Evolutionary conservation across 2,113 vertebrate species (phyloP).

Genomic region (Malurus cyaneus): DNA sequence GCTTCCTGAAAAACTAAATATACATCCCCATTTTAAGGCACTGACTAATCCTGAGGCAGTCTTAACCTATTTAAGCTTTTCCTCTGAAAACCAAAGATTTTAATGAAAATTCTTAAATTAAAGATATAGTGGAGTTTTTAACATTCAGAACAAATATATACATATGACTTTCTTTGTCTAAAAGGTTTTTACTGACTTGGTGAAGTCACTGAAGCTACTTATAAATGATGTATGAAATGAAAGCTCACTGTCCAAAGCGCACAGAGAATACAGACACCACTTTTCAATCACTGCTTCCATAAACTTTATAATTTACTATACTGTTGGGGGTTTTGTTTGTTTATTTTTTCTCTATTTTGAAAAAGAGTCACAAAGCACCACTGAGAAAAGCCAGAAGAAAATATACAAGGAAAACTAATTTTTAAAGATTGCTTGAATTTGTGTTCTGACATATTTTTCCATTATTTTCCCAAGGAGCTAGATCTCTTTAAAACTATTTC

Average conservation of each 20-base stretch:
- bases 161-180: not conserved
- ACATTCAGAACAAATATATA: not conserved
- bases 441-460: not conserved
- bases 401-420: not conserved
- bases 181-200: not conserved
- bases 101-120: not conserved
- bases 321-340: not conserved
- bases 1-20: not conserved
- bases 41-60: not conserved
- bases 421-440: not conserved
- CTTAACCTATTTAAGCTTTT: not conserved
- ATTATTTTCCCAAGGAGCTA: not conserved
- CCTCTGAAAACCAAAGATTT: not conserved
- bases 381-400: not conserved
- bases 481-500: not conserved
- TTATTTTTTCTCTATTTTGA: not conserved
- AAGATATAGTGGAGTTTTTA: not conserved
- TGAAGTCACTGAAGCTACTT: not conserved
- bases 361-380: not conserved
- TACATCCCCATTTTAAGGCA: not conserved
- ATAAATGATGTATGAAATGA: conserved; percentile 31
- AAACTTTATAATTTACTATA: not conserved
- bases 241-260: not conserved
- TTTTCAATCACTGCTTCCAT: not conserved
- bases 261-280: not conserved